These are phyloP conservation scores for Copsychus sechellarum DNA, from an alignment of 2,113 vertebrate species.

Conservation along the genomic window DNA sequence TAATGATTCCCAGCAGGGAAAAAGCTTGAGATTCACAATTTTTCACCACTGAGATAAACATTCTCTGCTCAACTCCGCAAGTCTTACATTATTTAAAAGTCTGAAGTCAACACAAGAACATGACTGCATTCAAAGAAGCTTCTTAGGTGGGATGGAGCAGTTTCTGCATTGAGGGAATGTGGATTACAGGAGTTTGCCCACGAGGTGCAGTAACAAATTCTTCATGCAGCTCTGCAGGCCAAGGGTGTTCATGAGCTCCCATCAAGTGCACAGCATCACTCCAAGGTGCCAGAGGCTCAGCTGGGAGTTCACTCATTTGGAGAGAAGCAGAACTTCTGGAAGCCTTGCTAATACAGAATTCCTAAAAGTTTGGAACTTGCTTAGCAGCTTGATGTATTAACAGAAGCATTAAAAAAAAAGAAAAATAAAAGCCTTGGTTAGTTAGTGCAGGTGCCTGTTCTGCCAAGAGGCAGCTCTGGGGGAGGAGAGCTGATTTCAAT, in stretches of 20 bases:
- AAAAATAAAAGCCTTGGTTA: neutral
- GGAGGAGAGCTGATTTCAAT: neutral
- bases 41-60: neutral
- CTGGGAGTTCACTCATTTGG: neutral
- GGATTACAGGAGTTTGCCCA: neutral
- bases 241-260: rapidly evolving
- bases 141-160: neutral
- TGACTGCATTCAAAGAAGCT: neutral
- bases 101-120: neutral
- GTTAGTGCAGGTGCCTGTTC: neutral
- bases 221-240: neutral
- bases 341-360: neutral
- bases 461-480: constrained; percentile 2
- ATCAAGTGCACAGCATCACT: neutral
- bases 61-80: neutral
- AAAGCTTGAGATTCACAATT: neutral
- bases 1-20: neutral
- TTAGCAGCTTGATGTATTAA: neutral
- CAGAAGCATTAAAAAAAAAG: neutral
- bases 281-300: neutral
- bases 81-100: neutral
- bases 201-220: neutral
- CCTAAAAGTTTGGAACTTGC: neutral
- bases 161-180: neutral
- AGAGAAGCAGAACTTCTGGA: neutral